Percentiles rank a stretch among this genome's conserved stretches.
phyloP scores from a whole-genome alignment of 2,113 vertebrate genomes.

The Pipra filicauda region DNA sequence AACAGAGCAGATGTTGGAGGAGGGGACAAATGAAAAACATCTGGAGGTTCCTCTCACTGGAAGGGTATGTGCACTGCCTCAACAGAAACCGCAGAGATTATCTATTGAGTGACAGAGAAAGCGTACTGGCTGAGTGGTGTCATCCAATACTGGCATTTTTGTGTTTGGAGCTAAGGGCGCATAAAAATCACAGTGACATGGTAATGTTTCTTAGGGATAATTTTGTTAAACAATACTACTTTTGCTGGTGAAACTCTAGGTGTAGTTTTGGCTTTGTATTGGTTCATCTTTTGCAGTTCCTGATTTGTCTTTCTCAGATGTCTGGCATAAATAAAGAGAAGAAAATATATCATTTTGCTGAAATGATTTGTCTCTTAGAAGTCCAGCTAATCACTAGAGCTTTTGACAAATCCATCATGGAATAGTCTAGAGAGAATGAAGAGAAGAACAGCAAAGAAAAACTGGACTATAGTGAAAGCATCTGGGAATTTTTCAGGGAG shows the following conservation, averaged over 20 bases:
- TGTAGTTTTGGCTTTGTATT: not conserved
- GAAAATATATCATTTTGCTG: not conserved
- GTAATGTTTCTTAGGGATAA: not conserved
- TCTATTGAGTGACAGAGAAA: not conserved
- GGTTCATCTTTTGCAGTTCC: not conserved
- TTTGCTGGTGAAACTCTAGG: not conserved
- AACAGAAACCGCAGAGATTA: not conserved
- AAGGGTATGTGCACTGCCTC: not conserved
- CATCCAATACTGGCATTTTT: not conserved
- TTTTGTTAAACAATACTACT: not conserved
- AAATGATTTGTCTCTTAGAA: not conserved
- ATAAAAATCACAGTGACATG: not conserved
- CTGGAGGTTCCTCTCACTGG: constrained; percentile 15
- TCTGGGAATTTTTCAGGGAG: not conserved
- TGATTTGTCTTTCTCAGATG: not conserved
- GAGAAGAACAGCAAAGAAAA: not conserved
- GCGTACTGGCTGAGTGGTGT: not conserved
- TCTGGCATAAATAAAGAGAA: not conserved
- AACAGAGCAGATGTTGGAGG: not conserved
- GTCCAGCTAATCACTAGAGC: not conserved
- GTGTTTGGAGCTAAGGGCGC: not conserved
- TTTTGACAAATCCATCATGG: not conserved
- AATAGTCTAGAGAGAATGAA: not conserved
- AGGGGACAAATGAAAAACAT: constrained; percentile 17
- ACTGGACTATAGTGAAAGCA: not conserved